Evolutionary conservation across 2,888 invertebrate species (phyloP).

Genomic region (Hirudinaria manillensis): DNA sequence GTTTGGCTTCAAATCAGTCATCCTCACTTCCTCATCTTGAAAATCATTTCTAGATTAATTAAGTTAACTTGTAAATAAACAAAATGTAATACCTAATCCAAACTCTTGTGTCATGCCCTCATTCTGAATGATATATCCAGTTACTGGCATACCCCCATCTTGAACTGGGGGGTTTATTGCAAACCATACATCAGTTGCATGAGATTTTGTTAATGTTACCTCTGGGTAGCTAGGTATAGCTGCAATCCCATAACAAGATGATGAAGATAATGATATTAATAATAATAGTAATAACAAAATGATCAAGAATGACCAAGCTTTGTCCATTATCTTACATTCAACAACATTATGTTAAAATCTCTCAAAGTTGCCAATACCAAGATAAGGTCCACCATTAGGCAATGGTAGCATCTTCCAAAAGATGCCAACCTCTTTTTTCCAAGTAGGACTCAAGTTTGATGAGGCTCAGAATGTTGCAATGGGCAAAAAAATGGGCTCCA

Average conservation of each 20-base stretch:
- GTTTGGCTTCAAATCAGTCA: slow-evolving; percentile 18
- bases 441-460: too few species aligned
- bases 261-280: not conserved
- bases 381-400: too few species aligned
- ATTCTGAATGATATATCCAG: slow-evolving; percentile 23
- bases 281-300: not conserved
- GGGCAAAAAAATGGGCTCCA: too few species aligned
- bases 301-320: not conserved
- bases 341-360: not conserved
- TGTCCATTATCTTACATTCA: not conserved
- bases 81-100: not conserved
- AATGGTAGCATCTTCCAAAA: too few species aligned
- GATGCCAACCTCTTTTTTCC: too few species aligned
- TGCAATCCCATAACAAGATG: not conserved
- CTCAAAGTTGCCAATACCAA: too few species aligned
- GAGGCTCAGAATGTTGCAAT: too few species aligned
- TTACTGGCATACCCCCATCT: slow-evolving; percentile 26
- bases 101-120: slow-evolving; percentile 6
- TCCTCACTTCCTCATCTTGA: not conserved
- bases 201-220: not conserved
- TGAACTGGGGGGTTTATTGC: slow-evolving; percentile 5
- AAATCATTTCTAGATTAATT: not conserved
- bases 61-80: not conserved
- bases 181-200: slow-evolving; percentile 16
- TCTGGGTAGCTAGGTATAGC: slow-evolving; percentile 12